phyloP scores from a whole-genome alignment of 1,140 invertebrate genomes.

The Polypedilum vanderplanki region DNA sequence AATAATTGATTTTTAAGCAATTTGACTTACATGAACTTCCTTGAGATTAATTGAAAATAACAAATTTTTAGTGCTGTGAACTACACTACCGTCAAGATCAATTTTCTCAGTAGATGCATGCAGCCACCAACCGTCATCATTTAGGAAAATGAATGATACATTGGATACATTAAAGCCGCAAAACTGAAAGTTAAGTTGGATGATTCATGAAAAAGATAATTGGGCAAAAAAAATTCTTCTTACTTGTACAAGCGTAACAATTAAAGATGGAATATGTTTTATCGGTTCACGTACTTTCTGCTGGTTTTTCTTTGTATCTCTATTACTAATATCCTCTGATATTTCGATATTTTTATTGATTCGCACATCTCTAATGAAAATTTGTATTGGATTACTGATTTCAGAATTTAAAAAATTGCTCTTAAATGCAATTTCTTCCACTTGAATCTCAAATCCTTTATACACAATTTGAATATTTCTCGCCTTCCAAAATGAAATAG shows the following conservation, averaged over 20 bases:
- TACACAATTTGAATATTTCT: conserved; percentile 58
- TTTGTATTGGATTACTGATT: conserved; percentile 76
- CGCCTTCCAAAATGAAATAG: conserved; percentile 57
- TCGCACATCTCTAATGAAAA: conserved; percentile 74
- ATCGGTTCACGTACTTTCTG: conserved; percentile 53
- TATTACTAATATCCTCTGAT: conserved; percentile 41
- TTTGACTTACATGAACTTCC: conserved; percentile 44
- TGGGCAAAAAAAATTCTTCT: conserved; percentile 21
- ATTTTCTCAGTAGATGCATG: conserved; percentile 69
- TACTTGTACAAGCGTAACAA: conserved; percentile 76
- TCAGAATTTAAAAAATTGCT: conserved; percentile 87
- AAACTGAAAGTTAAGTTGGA: conserved; percentile 50
- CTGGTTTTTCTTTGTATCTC: conserved; percentile 35
- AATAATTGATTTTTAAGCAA: neutral
- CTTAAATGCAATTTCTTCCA: conserved; percentile 76
- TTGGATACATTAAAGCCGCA: conserved; percentile 81
- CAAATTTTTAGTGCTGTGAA: conserved; percentile 62
- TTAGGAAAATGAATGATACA: conserved; percentile 64
- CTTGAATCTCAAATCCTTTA: conserved; percentile 65
- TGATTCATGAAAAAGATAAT: neutral
- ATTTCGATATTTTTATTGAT: conserved; percentile 71
- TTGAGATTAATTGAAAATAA: conserved; percentile 61
- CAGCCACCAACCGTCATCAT: conserved; percentile 60
- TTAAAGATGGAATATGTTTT: conserved; percentile 65
- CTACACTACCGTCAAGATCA: conserved; percentile 66